Evolutionary conservation across 2,113 vertebrate genomes (phyloP), one percentile per base, ranked within the genome.

Genomic region (Tenrec ecaudatus): DNA sequence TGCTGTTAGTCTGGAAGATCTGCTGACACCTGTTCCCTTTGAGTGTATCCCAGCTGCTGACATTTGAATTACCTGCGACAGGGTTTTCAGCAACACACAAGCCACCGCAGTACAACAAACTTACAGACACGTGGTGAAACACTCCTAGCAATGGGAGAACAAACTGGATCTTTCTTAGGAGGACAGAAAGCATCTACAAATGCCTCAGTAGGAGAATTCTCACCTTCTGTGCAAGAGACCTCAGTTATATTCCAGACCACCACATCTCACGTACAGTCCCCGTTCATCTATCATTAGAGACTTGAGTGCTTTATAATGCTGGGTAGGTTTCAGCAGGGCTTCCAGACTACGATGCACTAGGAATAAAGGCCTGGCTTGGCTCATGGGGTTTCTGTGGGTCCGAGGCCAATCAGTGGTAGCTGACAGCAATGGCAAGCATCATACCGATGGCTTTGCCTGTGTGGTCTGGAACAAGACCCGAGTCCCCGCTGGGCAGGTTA

Each of bases 141-240:
- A 79, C 8, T 73, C 33, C 6, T 47, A 60, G 75, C 33, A 78
- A 93, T 64, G 47, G 43, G 73, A 92, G 71, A 86, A 60, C 71
- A 69, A 84, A 93, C 27, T 25, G 33, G 31, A 36, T 17, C 27
- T 80, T 88, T 76, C 81, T 93, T 64, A 85, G 38, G 53, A 29
- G 3, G 29, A 73, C 85, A 79, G 94, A 91, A 33, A 88, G 12
- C 58, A 38, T 64, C 85, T 86, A 14, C 69, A n/a, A 82, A 91
- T 64, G 78, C 31, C 60, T 16, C 60, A 60, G 6, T 19, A 16
- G 68, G 6, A 71, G 31, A 71, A 33, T 33, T 71, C 14, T 33
- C 16, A 4, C 31, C 68, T n/a, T 71, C 68, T 16, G 19, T 7
- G 68, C 15, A n/a, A 71, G 68, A n/a, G 31, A 33, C 68, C 31